Base-by-base conservation (phyloP, 1,140 invertebrate genomes). In the Camponotus floridanus region DNA sequence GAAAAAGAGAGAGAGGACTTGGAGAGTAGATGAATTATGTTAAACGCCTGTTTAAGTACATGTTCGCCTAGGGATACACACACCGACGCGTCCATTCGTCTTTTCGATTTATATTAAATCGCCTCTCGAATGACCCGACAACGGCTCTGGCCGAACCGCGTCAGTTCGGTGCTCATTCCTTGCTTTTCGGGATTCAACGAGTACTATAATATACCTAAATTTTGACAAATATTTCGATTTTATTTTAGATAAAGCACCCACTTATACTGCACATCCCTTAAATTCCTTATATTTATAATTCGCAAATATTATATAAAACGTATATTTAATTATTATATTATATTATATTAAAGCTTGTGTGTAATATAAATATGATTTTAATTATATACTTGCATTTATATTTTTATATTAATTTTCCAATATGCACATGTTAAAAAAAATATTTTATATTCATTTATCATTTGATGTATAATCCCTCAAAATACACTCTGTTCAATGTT, bases 1-100 rank as follows among this genome's bases (percentile, higher is more conserved):
- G 45, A 48, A 48, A 48, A 48, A 48, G 48, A 51, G 15, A 18
- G 15, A 51, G 70, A 79, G 62, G 48, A 73, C 48, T 13, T 71
- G 81, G 86, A 91, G 91, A 91, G 91, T 92, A 92, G 92, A 94
- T 94, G 94, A 94, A 94, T 94, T 93, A 94, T 94, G 93, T 94
- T 94, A 94, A 94, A 94, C 91, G 94, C 91, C 92, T 93, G 92
- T 94, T 94, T 94, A 94, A 94, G 94, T 94, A 94, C 92, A 92
- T 94, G 93, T 94, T 92, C 89, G 92, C 92, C 91, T 91, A 91
- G 90, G 93, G 93, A 93, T 93, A 92, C 92, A 91, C 80, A 91
- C 73, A 79, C 51, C 39, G 73, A 36, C 92, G 88, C 89, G 91
- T 87, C 85, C 92, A 94, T 94, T 93, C 93, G 92, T 94, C 94